phyloP scores from a whole-genome alignment of 2,888 invertebrate species.

The Cheilosia pagana region DNA sequence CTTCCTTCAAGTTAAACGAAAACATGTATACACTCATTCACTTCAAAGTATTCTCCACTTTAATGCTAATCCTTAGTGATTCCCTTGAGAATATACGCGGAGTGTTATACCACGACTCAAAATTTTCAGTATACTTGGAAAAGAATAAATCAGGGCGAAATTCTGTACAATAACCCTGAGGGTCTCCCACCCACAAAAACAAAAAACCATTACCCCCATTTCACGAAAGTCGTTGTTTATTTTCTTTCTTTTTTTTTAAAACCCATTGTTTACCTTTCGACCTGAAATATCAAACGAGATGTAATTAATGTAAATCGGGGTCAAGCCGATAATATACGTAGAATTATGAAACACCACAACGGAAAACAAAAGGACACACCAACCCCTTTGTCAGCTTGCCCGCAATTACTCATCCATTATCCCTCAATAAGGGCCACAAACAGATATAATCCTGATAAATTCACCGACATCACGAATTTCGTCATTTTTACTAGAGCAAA shows the following conservation, averaged over 20 bases:
- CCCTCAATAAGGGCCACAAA: constrained; percentile 38
- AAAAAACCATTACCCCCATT: not conserved
- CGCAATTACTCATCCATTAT: constrained; percentile 70
- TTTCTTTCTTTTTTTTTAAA: constrained; percentile 10
- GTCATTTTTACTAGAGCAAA: not conserved
- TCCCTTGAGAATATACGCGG: too few relatives aligned
- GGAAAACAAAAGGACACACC: not conserved
- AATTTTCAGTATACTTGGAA: too few relatives aligned
- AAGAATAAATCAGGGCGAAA: too few relatives aligned
- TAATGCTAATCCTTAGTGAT: too few relatives aligned
- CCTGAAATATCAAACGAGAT: constrained; percentile 36
- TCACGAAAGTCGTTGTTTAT: not conserved
- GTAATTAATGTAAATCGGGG: constrained; percentile 62
- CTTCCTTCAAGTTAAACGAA: too few relatives aligned
- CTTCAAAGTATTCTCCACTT: too few relatives aligned
- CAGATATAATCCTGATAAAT: constrained; percentile 70
- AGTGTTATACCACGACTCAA: too few relatives aligned
- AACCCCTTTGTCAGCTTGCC: constrained; percentile 53
- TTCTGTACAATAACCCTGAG: too few relatives aligned
- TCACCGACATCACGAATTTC: constrained; percentile 45
- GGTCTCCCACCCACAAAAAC: not conserved
- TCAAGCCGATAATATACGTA: constrained; percentile 52
- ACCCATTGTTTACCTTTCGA: constrained; percentile 41
- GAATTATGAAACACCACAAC: constrained; percentile 30
- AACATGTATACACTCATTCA: too few relatives aligned